phyloP scores from a whole-genome alignment of 2,888 invertebrate species.

The Anoplius nigerrimus region DNA sequence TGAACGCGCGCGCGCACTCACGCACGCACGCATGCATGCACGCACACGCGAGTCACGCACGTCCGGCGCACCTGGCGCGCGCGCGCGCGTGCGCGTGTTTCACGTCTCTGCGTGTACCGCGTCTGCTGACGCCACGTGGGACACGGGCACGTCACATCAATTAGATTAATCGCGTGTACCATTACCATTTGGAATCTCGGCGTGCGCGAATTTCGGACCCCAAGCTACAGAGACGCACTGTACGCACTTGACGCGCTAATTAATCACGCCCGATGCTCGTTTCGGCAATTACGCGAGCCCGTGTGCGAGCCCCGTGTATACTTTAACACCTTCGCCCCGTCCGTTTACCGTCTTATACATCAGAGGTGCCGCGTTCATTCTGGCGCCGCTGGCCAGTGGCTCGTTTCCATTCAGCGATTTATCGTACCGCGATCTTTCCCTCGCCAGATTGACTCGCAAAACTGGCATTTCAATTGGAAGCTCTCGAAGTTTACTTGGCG shows the following conservation, averaged over 20 bases:
- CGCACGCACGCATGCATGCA: conserved; percentile 24
- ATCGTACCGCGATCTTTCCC: too few relatives aligned
- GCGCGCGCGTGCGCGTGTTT: conserved; percentile 52
- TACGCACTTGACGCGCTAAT: conserved; percentile 57
- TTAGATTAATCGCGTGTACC: conserved; percentile 70
- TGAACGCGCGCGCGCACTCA: conserved; percentile 34
- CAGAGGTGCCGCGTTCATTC: too few relatives aligned
- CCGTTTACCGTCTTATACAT: too few relatives aligned
- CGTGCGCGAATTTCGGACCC: conserved; percentile 50
- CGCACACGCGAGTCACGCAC: conserved; percentile 60
- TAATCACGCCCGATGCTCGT: conserved; percentile 49
- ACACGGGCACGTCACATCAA: conserved; percentile 62
- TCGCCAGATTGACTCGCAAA: too few relatives aligned
- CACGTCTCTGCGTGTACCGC: conserved; percentile 36
- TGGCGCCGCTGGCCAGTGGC: too few relatives aligned
- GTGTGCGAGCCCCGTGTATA: too few relatives aligned
- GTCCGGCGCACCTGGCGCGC: conserved; percentile 59
- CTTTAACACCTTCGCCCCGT: not conserved
- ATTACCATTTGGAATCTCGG: conserved; percentile 59
- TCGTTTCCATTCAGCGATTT: too few relatives aligned
- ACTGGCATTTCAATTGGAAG: too few relatives aligned
- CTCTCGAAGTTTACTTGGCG: too few relatives aligned
- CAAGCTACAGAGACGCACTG: conserved; percentile 44
- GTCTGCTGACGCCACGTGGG: conserved; percentile 34
- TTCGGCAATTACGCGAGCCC: too few relatives aligned